Base-by-base conservation (phyloP, 2,113 vertebrate species). In the Ciconia stormi region DNA sequence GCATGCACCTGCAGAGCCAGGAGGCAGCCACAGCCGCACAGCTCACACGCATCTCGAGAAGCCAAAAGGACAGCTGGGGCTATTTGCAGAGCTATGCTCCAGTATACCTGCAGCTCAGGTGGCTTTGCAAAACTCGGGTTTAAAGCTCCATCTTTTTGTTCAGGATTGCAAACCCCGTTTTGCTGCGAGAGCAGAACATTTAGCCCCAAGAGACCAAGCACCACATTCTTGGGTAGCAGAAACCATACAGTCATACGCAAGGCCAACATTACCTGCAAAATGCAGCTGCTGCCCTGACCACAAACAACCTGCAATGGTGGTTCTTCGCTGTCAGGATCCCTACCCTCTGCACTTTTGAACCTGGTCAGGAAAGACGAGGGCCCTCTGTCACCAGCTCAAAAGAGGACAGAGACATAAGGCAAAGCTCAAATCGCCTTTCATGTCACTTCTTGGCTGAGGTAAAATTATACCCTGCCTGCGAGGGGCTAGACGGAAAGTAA, bases 401-500 rank as follows among this genome's bases (percentile, higher is more conserved):
- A 27, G 53, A 63, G 19, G 49, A 86, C 15, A 87, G 29, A 91
- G 62, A 74, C 26, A 6, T 36, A 79, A 91, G 62, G 47, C 56
- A 83, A 91, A 87, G 69, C 53, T 93, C 77, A 83, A 93, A 81
- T 66, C 29, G 1, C 85, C 89, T 92, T 95, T 93, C 67, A 86
- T 80, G 79, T 94, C 77, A 50, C 72, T 89, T 83, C 82, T 92
- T 80, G 71, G 42, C 66, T 66, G 67, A 92, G 46, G 74, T 92
- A 88, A 78, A 91, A 81, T 67, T 93, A 93, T 62, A 92, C 86
- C 29, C 63, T 92, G 92, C 62, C 83, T 73, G 40, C 5, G 4
- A 83, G 74, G 78, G 89, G 85, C 78, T 63, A 79, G 83, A 93
- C 11, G 32, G 65, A 94, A 88, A 89, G 85, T 42, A 88, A 97